Conservation (phyloP, 2,888 invertebrate species). For the Parnassius mnemosyne region DNA sequence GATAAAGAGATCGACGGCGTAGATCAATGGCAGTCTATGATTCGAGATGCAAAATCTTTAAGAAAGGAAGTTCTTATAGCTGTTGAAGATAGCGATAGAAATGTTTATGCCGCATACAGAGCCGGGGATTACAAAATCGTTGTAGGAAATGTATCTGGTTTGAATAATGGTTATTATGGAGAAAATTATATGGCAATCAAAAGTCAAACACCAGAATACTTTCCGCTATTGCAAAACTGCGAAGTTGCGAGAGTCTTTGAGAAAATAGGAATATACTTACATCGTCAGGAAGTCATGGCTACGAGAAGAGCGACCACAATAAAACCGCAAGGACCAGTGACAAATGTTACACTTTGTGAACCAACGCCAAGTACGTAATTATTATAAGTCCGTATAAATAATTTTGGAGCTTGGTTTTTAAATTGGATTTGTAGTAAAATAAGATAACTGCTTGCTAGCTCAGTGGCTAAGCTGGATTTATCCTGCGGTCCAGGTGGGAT, state of each 20-base stretch:
- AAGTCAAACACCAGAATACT: constrained; percentile 56
- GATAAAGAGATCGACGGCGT: constrained; percentile 81
- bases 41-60: constrained; percentile 63
- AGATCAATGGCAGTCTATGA: constrained; percentile 84
- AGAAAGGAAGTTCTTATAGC: constrained; percentile 81
- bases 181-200: constrained; percentile 54
- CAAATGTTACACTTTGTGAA: constrained; percentile 55
- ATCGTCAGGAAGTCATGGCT: constrained; percentile 45
- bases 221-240: constrained; percentile 47
- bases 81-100: constrained; percentile 75
- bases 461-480: too few species aligned
- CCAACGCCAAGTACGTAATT: constrained; percentile 61
- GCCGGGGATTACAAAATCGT: constrained; percentile 83
- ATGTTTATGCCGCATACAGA: constrained; percentile 78
- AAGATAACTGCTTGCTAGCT: too few species aligned
- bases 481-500: too few species aligned
- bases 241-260: constrained; percentile 55
- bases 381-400: neutral
- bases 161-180: constrained; percentile 64
- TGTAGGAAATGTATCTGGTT: constrained; percentile 75
- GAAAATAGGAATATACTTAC: constrained; percentile 52
- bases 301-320: constrained; percentile 55
- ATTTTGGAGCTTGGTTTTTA: too few species aligned
- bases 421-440: too few species aligned
- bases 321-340: constrained; percentile 53